phyloP scores from a whole-genome alignment of 2,113 vertebrate species.

The Meriones unguiculatus region DNA sequence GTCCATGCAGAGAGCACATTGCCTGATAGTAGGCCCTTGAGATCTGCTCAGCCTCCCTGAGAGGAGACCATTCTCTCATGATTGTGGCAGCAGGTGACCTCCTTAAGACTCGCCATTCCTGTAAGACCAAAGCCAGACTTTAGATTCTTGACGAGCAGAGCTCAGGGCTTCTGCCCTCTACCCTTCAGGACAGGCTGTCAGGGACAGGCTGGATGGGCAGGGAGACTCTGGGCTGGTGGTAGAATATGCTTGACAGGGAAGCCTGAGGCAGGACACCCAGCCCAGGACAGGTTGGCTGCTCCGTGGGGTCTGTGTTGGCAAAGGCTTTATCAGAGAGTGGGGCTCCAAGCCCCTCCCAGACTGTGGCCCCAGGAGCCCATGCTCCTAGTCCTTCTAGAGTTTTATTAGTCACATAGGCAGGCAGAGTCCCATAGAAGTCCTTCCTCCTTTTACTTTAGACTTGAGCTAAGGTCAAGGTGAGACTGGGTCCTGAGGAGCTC shows the following conservation, averaged over 20 bases:
- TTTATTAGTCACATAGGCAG: background rate
- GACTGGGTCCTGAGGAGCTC: accelerated
- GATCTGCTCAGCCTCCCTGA: background rate
- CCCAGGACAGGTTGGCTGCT: background rate
- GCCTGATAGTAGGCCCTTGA: background rate
- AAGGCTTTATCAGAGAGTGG: background rate
- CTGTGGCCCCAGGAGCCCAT: background rate
- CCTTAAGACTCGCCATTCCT: background rate
- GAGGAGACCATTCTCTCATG: background rate
- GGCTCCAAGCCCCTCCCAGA: background rate
- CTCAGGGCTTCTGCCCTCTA: background rate
- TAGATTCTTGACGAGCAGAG: accelerated
- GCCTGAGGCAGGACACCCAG: background rate
- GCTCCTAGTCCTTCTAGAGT: too few species aligned
- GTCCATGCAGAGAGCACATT: background rate
- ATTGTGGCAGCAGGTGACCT: conserved; percentile 53
- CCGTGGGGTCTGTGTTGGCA: accelerated
- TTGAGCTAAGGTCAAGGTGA: background rate
- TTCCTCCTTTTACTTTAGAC: too few species aligned
- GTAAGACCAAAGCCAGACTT: conserved; percentile 28
- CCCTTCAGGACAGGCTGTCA: background rate
- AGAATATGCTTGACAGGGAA: too few species aligned
- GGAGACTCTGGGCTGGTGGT: background rate
- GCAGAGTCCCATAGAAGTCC: accelerated
- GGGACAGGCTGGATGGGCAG: background rate